phyloP scores from a whole-genome alignment of 2,888 invertebrate genomes.

The Alloplasta piceator region DNA sequence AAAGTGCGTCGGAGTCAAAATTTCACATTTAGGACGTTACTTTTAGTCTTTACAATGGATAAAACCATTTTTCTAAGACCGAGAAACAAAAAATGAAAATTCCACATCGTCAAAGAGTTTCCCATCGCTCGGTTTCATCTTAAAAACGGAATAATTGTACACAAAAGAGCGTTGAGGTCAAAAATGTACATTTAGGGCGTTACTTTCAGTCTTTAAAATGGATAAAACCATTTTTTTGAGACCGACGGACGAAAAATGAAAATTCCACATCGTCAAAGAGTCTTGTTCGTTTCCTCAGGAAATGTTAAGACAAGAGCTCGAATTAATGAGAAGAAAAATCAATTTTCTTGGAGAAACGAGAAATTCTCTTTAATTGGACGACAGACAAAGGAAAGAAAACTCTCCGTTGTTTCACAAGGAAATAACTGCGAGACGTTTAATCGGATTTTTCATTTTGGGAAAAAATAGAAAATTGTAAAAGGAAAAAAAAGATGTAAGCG shows the following conservation, averaged over 20 bases:
- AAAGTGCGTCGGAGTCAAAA: no score
- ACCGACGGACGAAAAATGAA: no score
- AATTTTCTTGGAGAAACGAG: not conserved
- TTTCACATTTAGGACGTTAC: no score
- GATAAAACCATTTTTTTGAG: no score
- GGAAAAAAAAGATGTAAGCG: constrained; percentile 3
- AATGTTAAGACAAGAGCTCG: constrained; percentile 33
- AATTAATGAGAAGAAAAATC: not conserved
- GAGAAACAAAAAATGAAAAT: constrained; percentile 21
- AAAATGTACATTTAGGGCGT: constrained; percentile 12
- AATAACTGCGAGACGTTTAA: constrained; percentile 60
- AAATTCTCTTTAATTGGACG: constrained; percentile 8
- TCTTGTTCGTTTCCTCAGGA: constrained; percentile 38
- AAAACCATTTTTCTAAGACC: not conserved
- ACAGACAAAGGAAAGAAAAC: constrained; percentile 30
- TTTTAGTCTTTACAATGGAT: constrained; percentile 17
- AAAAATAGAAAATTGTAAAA: not conserved
- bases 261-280: not conserved
- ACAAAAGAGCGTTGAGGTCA: no score
- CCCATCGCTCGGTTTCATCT: no score
- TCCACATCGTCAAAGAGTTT: constrained; percentile 21
- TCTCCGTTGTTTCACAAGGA: constrained; percentile 66
- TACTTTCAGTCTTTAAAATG: no score
- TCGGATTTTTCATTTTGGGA: not conserved
- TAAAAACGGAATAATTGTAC: no score